phyloP scores from a whole-genome alignment of 2,113 vertebrate genomes.

The Choloepus hoffmanni region DNA sequence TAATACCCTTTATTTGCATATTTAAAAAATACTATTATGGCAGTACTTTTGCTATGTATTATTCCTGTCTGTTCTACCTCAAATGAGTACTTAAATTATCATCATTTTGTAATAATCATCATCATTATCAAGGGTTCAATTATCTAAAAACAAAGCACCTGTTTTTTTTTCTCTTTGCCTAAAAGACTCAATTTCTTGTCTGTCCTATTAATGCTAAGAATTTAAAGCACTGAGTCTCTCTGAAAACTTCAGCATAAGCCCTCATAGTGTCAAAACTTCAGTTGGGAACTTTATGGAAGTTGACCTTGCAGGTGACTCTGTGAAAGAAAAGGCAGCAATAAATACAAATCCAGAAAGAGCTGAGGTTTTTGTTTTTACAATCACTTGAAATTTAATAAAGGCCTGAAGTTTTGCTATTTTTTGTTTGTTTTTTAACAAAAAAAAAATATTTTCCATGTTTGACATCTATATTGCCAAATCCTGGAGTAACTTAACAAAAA shows the following conservation, averaged over 20 bases:
- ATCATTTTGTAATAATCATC: conserved; percentile 43
- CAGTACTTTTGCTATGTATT: background rate
- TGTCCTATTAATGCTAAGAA: conserved; percentile 23
- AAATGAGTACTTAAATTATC: conserved; percentile 47
- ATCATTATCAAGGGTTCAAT: conserved; percentile 38
- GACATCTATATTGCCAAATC: background rate
- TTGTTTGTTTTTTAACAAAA: background rate
- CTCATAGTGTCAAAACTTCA: conserved; percentile 28
- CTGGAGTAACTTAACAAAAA: background rate
- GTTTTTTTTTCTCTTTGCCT: background rate
- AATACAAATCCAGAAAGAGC: background rate
- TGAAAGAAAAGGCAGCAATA: background rate
- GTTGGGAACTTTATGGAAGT: background rate
- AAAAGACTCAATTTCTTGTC: conserved; percentile 9
- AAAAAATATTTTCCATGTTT: background rate
- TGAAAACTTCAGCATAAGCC: background rate
- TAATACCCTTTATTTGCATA: background rate
- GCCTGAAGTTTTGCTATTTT: background rate
- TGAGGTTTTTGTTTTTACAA: background rate
- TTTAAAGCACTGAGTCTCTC: background rate
- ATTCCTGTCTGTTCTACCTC: background rate
- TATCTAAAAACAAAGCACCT: background rate
- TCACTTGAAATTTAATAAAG: background rate
- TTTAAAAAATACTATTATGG: conserved; percentile 39
- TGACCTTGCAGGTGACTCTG: background rate